A percentile compares a stretch with the other conserved stretches of the same genome.
These are phyloP conservation scores for Steinernema feltiae DNA, from an alignment of 1,140 invertebrate species.

Conservation along the genomic window DNA sequence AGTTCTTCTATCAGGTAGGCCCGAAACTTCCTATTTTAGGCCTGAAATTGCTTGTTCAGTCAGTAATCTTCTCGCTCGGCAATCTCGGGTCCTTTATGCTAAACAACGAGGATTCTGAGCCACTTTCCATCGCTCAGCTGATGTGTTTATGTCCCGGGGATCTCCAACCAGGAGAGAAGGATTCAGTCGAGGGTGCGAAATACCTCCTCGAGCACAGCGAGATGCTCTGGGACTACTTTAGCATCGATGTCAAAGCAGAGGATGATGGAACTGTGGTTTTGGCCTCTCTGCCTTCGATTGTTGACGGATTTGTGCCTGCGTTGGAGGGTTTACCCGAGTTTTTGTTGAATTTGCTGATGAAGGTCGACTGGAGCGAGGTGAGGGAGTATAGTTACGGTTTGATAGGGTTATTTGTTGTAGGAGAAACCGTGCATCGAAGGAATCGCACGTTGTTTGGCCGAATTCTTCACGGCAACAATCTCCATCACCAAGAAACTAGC, in stretches of 20 bases:
- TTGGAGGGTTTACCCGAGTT: constrained; percentile 24
- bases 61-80: constrained; percentile 17
- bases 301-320: constrained; percentile 20
- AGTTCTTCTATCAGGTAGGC: constrained; percentile 23
- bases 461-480: constrained; percentile 1
- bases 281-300: background rate
- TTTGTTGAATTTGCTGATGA: background rate
- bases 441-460: background rate
- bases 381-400: constrained; percentile 5
- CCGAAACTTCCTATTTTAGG: background rate
- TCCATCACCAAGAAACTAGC: background rate
- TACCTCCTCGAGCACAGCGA: constrained; percentile 19
- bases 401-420: background rate
- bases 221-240: constrained; percentile 26
- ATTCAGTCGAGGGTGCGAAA: constrained; percentile 9
- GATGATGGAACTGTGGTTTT: constrained; percentile 9
- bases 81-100: constrained; percentile 22
- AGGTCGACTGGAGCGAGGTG: constrained; percentile 17
- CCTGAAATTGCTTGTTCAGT: constrained; percentile 6
- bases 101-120: constrained; percentile 11
- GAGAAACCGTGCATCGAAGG: constrained; percentile 13
- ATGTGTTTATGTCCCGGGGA: background rate
- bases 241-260: constrained; percentile 17
- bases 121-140: background rate
- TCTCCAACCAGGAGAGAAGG: background rate